Percentiles rank a stretch among this genome's conserved stretches.
phyloP scores from a whole-genome alignment of 2,888 invertebrate genomes.

The Lingula anatina region DNA sequence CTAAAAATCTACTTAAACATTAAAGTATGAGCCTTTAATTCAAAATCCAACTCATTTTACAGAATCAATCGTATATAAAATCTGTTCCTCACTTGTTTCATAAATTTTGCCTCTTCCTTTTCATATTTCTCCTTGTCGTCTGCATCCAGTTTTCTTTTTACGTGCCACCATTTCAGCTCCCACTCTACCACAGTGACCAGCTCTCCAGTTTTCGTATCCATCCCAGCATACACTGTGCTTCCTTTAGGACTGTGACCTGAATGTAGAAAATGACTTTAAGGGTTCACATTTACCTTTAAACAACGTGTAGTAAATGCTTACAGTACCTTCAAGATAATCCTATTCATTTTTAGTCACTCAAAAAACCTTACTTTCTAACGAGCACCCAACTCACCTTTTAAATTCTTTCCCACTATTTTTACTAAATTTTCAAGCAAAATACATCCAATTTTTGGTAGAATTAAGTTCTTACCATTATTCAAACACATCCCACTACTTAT shows the following conservation, averaged over 20 bases:
- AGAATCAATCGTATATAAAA: too few relatives aligned
- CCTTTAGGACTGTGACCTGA: constrained; percentile 70
- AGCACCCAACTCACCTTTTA: neutral
- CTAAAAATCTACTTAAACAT: neutral
- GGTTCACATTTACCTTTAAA: too few relatives aligned
- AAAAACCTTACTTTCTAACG: neutral
- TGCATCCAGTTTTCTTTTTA: constrained; percentile 22
- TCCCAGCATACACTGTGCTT: constrained; percentile 69
- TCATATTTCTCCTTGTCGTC: constrained; percentile 26
- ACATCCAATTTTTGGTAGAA: too few relatives aligned
- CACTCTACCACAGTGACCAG: constrained; percentile 72
- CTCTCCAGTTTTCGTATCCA: constrained; percentile 63
- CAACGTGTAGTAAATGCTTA: too few relatives aligned
- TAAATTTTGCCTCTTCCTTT: constrained; percentile 32
- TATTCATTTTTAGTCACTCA: too few relatives aligned
- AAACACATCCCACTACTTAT: too few relatives aligned
- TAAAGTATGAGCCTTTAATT: too few relatives aligned
- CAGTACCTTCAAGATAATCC: too few relatives aligned
- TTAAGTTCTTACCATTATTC: too few relatives aligned
- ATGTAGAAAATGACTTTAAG: too few relatives aligned
- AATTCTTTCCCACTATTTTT: neutral
- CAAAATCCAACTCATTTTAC: too few relatives aligned
- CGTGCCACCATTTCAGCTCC: constrained; percentile 52
- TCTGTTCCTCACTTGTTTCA: constrained; percentile 48
- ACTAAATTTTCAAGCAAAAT: too few relatives aligned